These are phyloP conservation scores for Ailurus styani DNA, from an alignment of 2,113 vertebrate species.

Conservation along the genomic window DNA sequence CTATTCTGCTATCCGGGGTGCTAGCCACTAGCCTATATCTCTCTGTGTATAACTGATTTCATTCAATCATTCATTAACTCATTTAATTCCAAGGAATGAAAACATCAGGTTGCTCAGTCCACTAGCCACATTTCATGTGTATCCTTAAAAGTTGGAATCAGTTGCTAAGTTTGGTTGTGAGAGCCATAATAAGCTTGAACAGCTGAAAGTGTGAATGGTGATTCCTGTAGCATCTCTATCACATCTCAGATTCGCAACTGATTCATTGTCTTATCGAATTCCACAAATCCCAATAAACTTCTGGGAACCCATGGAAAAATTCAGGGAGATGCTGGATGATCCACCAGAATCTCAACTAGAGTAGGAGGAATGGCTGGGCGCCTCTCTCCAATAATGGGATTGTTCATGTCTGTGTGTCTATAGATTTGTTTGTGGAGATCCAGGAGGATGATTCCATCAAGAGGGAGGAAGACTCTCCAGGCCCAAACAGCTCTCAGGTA, in stretches of 20 bases:
- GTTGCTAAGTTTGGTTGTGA: background rate
- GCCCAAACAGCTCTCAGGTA: too few relatives aligned
- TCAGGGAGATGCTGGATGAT: background rate
- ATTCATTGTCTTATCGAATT: background rate
- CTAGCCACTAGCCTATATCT: background rate
- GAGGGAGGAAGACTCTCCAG: too few relatives aligned
- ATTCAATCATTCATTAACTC: background rate
- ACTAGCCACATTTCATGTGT: background rate
- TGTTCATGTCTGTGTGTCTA: background rate
- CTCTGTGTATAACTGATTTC: background rate
- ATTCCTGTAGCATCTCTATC: background rate
- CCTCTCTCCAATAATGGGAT: background rate
- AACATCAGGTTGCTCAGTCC: background rate
- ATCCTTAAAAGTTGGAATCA: background rate
- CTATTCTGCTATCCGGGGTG: background rate
- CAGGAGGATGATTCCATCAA: too few relatives aligned
- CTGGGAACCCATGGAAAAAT: background rate
- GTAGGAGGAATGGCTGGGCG: background rate
- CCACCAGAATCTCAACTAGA: background rate
- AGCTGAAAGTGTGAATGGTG: background rate
- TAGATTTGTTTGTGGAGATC: background rate
- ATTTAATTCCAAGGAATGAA: background rate
- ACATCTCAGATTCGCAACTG: background rate
- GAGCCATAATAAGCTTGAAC: too few relatives aligned
- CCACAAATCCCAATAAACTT: background rate